Percentiles rank a stretch among this genome's conserved stretches.
Conservation (phyloP, 2,888 invertebrate species). For the Orchesella flavescens region DNA sequence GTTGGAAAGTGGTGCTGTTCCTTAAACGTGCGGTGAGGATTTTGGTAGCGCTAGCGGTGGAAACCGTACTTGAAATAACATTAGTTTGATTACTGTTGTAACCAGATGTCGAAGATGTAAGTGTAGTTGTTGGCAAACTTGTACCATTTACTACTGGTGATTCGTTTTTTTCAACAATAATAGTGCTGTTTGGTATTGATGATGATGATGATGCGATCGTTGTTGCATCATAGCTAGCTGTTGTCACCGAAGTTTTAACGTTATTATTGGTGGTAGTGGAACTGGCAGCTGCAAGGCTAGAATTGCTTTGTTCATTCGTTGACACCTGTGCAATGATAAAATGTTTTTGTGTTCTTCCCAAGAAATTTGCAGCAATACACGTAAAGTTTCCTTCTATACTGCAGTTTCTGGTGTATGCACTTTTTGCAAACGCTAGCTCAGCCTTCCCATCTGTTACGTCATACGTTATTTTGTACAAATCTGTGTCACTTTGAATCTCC, state of each 20-base stretch:
- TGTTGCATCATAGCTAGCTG: too few species aligned
- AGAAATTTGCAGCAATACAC: slow-evolving; percentile 70
- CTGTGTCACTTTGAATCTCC: slow-evolving; percentile 26
- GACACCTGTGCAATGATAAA: slow-evolving; percentile 13
- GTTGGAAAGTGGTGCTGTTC: too few species aligned
- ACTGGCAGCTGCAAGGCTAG: background rate
- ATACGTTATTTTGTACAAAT: slow-evolving; percentile 46
- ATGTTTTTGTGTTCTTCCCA: slow-evolving; percentile 63
- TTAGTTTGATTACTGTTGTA: background rate
- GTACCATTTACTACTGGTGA: too few species aligned
- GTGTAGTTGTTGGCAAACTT: background rate
- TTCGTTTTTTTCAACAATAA: too few species aligned
- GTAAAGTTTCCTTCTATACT: slow-evolving; percentile 65
- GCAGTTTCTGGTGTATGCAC: slow-evolving; percentile 20
- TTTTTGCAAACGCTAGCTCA: slow-evolving; percentile 37
- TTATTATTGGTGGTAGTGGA: background rate
- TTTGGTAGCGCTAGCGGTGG: background rate
- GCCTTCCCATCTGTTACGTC: slow-evolving; percentile 51
- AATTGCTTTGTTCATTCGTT: too few species aligned
- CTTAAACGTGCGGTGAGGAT: too few species aligned
- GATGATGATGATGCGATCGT: too few species aligned
- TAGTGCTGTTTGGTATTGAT: too few species aligned
- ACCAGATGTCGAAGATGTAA: background rate
- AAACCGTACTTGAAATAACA: background rate
- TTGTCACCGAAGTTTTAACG: too few species aligned